Evolutionary conservation across 1,140 invertebrate species (phyloP).

Genomic region (Plectrocnemia conspersa): DNA sequence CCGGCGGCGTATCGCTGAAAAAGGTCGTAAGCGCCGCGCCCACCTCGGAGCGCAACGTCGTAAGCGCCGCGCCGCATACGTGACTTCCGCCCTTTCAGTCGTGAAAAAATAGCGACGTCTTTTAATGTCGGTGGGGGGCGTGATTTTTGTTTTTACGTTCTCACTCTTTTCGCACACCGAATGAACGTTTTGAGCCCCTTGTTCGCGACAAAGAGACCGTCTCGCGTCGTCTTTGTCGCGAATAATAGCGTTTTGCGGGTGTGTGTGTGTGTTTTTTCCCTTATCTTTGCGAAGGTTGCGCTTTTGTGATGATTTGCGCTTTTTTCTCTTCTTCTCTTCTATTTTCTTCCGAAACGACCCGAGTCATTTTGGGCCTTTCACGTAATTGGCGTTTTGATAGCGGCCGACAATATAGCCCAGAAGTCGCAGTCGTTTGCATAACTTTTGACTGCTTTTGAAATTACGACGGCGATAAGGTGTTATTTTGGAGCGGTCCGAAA

Average conservation of each 20-base stretch:
- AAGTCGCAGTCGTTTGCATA: constrained; percentile 9
- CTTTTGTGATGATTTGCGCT: constrained; percentile 32
- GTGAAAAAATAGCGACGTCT: constrained; percentile 1
- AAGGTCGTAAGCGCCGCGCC: constrained; percentile 39
- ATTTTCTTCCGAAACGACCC: too few relatives aligned
- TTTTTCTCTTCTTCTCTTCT: constrained; percentile 16
- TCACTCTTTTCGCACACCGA: constrained; percentile 26
- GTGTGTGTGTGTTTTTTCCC: constrained; percentile 13
- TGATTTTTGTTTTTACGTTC: constrained; percentile 37
- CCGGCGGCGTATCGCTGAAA: constrained; percentile 34
- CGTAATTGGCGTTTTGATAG: constrained; percentile 34
- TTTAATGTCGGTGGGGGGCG: constrained; percentile 34
- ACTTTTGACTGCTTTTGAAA: constrained; percentile 3
- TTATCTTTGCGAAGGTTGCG: constrained; percentile 35
- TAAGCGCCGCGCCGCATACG: background rate
- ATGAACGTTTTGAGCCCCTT: constrained; percentile 28
- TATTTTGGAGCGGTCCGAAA: too few relatives aligned
- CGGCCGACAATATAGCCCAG: constrained; percentile 25
- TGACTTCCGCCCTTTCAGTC: constrained; percentile 9
- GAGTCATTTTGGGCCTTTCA: constrained; percentile 27
- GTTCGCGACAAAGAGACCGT: constrained; percentile 32
- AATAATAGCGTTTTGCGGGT: constrained; percentile 18
- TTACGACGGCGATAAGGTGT: too few relatives aligned
- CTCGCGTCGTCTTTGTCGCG: constrained; percentile 31
- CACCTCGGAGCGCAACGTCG: background rate